Evolutionary conservation across 2,113 vertebrate species (phyloP).

Genomic region (Synodontis membranacea): DNA sequence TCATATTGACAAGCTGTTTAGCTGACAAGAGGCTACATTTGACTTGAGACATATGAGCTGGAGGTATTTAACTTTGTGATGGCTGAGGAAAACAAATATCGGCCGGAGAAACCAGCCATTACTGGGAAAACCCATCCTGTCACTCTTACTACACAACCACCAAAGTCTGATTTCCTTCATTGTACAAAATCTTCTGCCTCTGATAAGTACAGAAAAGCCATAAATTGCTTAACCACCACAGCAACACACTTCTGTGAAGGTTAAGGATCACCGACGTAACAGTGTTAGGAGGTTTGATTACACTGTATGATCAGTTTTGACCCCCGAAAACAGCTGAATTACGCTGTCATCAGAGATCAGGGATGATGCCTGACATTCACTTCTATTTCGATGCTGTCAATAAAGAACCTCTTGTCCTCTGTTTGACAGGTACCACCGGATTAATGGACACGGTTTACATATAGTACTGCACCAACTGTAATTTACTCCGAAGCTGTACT

Average conservation of each 20-base stretch:
- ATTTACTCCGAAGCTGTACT: neutral
- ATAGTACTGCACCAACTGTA: neutral
- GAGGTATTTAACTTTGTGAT: constrained; percentile 80
- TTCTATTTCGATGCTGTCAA: constrained; percentile 57
- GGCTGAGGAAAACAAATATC: constrained; percentile 57
- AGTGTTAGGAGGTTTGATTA: neutral
- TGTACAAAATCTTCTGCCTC: neutral
- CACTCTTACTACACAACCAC: neutral
- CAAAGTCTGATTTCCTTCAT: neutral
- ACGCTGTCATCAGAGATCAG: constrained; percentile 52
- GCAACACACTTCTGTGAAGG: neutral
- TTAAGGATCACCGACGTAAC: neutral
- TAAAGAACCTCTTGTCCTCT: constrained; percentile 45
- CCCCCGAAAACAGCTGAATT: constrained; percentile 63
- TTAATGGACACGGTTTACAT: constrained; percentile 4
- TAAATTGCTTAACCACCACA: neutral
- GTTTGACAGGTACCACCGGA: neutral
- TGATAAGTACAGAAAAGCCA: neutral
- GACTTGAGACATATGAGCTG: constrained; percentile 83
- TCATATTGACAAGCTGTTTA: constrained; percentile 79
- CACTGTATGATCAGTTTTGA: constrained; percentile 49
- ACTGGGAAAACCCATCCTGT: neutral
- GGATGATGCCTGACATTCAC: constrained; percentile 54
- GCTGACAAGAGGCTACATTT: constrained; percentile 79
- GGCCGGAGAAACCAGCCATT: neutral